These are phyloP conservation scores for Heterodera carotae DNA, from an alignment of 1,140 invertebrate genomes.

Conservation along the genomic window DNA sequence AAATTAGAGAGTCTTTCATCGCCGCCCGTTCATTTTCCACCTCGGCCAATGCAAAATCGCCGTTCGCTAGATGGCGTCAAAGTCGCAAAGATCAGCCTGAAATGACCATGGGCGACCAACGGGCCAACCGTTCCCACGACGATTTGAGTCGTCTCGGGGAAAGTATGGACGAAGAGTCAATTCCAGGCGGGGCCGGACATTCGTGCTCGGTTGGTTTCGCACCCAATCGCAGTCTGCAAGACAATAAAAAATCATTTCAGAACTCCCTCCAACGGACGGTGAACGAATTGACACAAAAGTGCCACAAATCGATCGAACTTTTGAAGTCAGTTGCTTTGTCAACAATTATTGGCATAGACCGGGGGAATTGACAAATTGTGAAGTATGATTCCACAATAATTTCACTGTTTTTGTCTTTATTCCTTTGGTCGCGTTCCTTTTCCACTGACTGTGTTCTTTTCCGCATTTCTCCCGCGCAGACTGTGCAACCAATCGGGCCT, in stretches of 20 bases:
- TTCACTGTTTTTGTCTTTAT: background rate
- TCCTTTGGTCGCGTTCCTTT: background rate
- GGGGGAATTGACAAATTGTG: no score
- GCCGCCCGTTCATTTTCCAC: constrained; percentile 42
- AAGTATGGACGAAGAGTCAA: constrained; percentile 16
- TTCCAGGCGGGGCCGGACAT: background rate
- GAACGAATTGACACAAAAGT: constrained; percentile 52
- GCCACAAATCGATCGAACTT: constrained; percentile 46
- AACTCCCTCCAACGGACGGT: constrained; percentile 43
- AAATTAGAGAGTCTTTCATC: constrained; percentile 41
- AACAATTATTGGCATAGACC: no score
- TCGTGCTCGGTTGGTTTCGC: constrained; percentile 29
- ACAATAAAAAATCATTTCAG: constrained; percentile 9
- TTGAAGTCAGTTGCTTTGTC: constrained; percentile 44
- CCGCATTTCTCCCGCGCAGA: constrained; percentile 30
- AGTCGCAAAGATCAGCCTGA: background rate
- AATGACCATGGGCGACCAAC: constrained; percentile 44
- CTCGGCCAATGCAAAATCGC: background rate
- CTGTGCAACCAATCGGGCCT: constrained; percentile 50
- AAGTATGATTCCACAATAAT: no score
- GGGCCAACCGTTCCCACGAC: constrained; percentile 51
- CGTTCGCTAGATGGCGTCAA: constrained; percentile 23
- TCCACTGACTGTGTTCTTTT: no score
- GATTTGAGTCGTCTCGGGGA: constrained; percentile 51
- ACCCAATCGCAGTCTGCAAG: no score